Conservation (phyloP, 1,140 invertebrate genomes). For the Zaprionus africanus region DNA sequence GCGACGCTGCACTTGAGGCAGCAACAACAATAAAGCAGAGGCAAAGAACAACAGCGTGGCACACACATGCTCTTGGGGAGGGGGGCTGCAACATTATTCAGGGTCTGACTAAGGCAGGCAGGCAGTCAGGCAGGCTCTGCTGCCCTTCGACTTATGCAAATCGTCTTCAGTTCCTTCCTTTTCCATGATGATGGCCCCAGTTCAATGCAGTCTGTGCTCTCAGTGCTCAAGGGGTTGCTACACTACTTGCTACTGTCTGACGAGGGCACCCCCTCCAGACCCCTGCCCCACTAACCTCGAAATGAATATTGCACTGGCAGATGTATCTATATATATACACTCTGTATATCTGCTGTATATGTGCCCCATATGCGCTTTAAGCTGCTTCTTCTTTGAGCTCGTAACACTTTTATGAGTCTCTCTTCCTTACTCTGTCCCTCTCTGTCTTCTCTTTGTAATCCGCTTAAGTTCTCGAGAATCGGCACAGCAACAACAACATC, state of each 20-base stretch:
- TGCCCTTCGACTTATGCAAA: slow-evolving; percentile 79
- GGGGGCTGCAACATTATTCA: slow-evolving; percentile 10
- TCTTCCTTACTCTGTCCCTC: neutral
- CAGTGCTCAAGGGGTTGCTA: neutral
- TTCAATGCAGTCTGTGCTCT: slow-evolving; percentile 56
- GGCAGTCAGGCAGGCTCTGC: neutral
- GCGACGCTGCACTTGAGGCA: slow-evolving; percentile 68
- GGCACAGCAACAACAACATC: slow-evolving; percentile 57
- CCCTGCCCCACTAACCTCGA: slow-evolving; percentile 70
- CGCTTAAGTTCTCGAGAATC: slow-evolving; percentile 77
- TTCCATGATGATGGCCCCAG: slow-evolving; percentile 19
- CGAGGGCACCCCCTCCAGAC: neutral
- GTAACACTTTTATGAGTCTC: slow-evolving; percentile 68
- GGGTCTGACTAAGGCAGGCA: slow-evolving; percentile 19
- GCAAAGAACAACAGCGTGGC: slow-evolving; percentile 41
- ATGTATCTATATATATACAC: slow-evolving; percentile 31
- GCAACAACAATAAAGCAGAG: slow-evolving; percentile 35
- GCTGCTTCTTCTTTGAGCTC: slow-evolving; percentile 49
- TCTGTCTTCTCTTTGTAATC: slow-evolving; percentile 49
- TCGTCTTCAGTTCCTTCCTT: slow-evolving; percentile 41
- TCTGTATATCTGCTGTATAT: neutral
- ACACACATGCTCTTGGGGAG: slow-evolving; percentile 25
- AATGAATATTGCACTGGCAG: slow-evolving; percentile 41
- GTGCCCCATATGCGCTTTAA: slow-evolving; percentile 8
- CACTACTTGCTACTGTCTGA: slow-evolving; percentile 27